Evolutionary conservation across 2,888 invertebrate genomes (phyloP).

Genomic region (Subacronicta megacephala): DNA sequence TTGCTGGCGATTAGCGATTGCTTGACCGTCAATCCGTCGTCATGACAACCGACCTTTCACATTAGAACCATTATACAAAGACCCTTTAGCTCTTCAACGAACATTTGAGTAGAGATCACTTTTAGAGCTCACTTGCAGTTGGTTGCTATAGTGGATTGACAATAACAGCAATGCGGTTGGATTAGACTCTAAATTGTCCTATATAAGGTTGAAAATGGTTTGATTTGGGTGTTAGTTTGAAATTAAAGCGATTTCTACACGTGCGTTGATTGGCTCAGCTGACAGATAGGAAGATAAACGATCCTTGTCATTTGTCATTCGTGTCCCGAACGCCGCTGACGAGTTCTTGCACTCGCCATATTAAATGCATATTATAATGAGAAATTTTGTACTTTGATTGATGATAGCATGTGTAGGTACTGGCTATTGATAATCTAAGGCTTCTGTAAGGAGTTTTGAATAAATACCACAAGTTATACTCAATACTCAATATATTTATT

Average conservation of each 20-base stretch:
- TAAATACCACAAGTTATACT: no score
- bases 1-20: slow-evolving; percentile 73
- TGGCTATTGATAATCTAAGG: slow-evolving; percentile 8
- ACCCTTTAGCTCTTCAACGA: slow-evolving; percentile 49
- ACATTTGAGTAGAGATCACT: slow-evolving; percentile 58
- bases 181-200: slow-evolving; percentile 26
- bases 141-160: slow-evolving; percentile 58
- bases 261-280: slow-evolving; percentile 85
- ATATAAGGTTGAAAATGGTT: slow-evolving; percentile 46
- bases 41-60: slow-evolving; percentile 63
- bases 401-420: slow-evolving; percentile 64
- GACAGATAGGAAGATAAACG: slow-evolving; percentile 88
- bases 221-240: slow-evolving; percentile 24
- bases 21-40: slow-evolving; percentile 72
- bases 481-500: no score
- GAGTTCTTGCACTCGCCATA: slow-evolving; percentile 80
- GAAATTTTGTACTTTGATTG: slow-evolving; percentile 79
- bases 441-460: neutral
- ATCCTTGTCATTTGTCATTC: slow-evolving; percentile 86
- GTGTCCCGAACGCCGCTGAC: slow-evolving; percentile 68
- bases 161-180: slow-evolving; percentile 50
- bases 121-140: slow-evolving; percentile 65
- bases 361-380: slow-evolving; percentile 85
- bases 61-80: slow-evolving; percentile 61
- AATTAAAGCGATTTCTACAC: slow-evolving; percentile 73